Evolutionary conservation across 2,888 invertebrate genomes (phyloP).

Genomic region (Synanthedon formicaeformis): DNA sequence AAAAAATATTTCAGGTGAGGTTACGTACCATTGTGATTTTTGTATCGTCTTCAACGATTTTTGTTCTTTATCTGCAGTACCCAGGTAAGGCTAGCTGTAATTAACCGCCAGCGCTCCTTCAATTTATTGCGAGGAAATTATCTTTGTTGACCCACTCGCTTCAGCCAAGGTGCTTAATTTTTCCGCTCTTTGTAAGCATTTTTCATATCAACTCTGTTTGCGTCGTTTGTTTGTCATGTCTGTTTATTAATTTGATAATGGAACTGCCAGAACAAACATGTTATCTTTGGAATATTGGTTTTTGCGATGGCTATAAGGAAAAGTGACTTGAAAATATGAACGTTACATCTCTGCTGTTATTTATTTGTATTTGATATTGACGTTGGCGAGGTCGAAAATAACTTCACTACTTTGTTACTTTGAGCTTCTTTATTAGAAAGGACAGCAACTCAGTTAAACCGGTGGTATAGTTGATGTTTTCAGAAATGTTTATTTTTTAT

Average conservation of each 20-base stretch:
- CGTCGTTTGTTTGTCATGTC: conserved; percentile 11
- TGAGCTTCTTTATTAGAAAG: too few relatives aligned
- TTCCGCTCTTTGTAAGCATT: conserved; percentile 36
- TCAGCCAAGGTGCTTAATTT: conserved; percentile 34
- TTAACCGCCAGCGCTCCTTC: conserved; percentile 38
- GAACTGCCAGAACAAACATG: neutral
- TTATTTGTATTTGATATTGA: too few relatives aligned
- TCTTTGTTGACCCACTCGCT: conserved; percentile 57
- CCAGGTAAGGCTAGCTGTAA: conserved; percentile 19
- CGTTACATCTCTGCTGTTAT: too few relatives aligned
- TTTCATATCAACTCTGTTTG: conserved; percentile 17
- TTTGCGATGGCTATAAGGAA: too few relatives aligned
- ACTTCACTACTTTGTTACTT: too few relatives aligned
- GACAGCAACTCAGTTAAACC: too few relatives aligned
- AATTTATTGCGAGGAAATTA: conserved; percentile 54
- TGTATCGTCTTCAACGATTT: conserved; percentile 2
- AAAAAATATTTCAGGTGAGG: too few relatives aligned
- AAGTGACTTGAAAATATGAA: too few relatives aligned
- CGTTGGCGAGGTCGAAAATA: too few relatives aligned
- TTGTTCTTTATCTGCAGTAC: conserved; percentile 22
- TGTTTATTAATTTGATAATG: conserved; percentile 27
- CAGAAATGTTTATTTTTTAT: too few relatives aligned
- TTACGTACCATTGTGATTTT: too few relatives aligned
- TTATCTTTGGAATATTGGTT: neutral
- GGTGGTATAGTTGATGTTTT: too few relatives aligned